Percentiles rank a stretch among this genome's conserved stretches.
These are phyloP conservation scores for Caenorhabditis doughertyi DNA, from an alignment of 2,888 invertebrate species.

Conservation along the genomic window DNA sequence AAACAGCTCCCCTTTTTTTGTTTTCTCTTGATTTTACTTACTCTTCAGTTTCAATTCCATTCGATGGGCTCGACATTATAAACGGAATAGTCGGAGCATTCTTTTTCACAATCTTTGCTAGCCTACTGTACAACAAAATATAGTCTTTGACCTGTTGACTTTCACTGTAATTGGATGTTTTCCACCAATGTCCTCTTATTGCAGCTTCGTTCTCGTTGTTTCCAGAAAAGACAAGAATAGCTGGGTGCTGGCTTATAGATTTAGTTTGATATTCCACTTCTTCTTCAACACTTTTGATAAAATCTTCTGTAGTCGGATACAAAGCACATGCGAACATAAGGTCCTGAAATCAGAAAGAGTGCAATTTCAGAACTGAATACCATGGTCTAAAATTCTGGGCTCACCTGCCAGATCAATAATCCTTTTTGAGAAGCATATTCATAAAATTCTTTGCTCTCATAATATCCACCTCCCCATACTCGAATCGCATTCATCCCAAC, in stretches of 20 bases:
- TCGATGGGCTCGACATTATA: constrained; percentile 93
- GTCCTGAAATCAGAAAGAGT: constrained; percentile 87
- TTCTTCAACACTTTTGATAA: constrained; percentile 87
- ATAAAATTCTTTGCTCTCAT: constrained; percentile 94
- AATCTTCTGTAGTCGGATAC: constrained; percentile 90
- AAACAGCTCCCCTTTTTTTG: neutral
- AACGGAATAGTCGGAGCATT: constrained; percentile 35
- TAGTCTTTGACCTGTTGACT: constrained; percentile 76
- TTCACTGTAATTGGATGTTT: constrained; percentile 57
- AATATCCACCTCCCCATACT: constrained; percentile 98
- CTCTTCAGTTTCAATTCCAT: constrained; percentile 86
- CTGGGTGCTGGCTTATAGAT: constrained; percentile 90
- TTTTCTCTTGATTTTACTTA: constrained; percentile 9
- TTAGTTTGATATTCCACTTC: constrained; percentile 86
- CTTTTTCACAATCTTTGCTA: constrained; percentile 24
- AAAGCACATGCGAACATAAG: constrained; percentile 96
- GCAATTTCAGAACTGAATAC: too few relatives aligned
- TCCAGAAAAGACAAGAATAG: constrained; percentile 92
- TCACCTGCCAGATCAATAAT: constrained; percentile 92
- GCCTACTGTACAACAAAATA: constrained; percentile 86
- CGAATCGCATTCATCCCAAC: constrained; percentile 91
- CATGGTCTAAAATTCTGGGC: too few relatives aligned
- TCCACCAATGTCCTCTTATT: constrained; percentile 70
- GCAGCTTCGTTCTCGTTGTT: constrained; percentile 98
- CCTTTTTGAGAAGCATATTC: constrained; percentile 86